phyloP scores from a whole-genome alignment of 30 jellyfish, hydroid and myxozoan genomes.

The Chironex yamaguchii region DNA sequence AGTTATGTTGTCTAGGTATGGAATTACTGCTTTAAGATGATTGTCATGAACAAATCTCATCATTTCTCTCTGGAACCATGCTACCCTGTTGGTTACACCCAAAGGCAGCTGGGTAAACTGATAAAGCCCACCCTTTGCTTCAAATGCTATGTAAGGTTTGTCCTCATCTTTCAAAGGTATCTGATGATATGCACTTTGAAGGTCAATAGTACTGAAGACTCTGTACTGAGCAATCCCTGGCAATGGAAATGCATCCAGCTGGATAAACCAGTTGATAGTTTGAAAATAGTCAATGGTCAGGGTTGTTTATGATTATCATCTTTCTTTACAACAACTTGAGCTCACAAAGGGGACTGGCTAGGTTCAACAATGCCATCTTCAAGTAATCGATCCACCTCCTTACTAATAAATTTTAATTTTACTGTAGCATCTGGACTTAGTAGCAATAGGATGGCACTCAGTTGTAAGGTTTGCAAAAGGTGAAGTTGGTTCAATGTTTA shows the following conservation, averaged over 20 bases:
- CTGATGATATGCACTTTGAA: constrained; percentile 71
- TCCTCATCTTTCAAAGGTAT: constrained; percentile 53
- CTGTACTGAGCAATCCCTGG: constrained; percentile 42
- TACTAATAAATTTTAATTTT: too few species aligned
- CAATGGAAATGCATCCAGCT: too few species aligned
- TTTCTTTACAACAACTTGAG: constrained; percentile 7
- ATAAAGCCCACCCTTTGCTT: constrained; percentile 34
- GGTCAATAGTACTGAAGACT: constrained; percentile 64
- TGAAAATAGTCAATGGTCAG: constrained; percentile 49
- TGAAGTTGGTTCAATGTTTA: constrained; percentile 9
- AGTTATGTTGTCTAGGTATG: constrained; percentile 65
- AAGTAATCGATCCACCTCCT: too few species aligned
- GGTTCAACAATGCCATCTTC: too few species aligned
- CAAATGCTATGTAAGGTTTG: constrained; percentile 74
- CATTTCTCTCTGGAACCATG: constrained; percentile 65
- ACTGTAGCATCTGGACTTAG: too few species aligned
- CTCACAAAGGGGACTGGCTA: constrained; percentile 31
- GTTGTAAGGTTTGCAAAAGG: constrained; percentile 4
- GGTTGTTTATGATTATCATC: constrained; percentile 41
- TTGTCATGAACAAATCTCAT: constrained; percentile 19
- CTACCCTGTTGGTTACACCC: constrained; percentile 75
- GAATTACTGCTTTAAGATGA: constrained; percentile 28
- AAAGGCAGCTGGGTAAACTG: constrained; percentile 67
- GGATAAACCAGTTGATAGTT: too few species aligned
- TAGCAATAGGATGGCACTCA: too few species aligned